Evolutionary conservation across 2,113 vertebrate species (phyloP).

Genomic region (Oriolus oriolus): DNA sequence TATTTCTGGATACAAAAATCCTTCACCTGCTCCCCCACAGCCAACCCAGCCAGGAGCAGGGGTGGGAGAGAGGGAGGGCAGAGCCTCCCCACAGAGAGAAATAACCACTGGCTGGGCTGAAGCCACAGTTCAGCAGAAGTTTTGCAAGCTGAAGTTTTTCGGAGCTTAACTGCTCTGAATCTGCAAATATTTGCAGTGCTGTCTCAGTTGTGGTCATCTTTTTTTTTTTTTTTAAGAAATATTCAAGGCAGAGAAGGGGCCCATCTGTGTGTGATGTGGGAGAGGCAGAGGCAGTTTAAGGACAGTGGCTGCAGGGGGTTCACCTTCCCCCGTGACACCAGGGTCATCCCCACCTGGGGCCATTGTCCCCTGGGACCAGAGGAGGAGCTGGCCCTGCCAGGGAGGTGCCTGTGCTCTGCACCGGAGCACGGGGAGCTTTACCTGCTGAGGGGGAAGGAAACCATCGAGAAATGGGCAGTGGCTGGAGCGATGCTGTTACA

Average conservation of each 20-base stretch:
- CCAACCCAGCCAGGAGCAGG: neutral
- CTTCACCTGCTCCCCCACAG: neutral
- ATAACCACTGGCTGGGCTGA: neutral
- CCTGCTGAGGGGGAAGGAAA: rapidly evolving
- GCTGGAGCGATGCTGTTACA: rapidly evolving
- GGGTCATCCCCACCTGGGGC: neutral
- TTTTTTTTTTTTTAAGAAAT: neutral
- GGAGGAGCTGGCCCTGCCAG: neutral
- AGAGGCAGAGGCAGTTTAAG: neutral
- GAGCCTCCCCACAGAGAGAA: neutral
- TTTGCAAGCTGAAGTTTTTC: neutral
- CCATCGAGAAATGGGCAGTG: rapidly evolving
- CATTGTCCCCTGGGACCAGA: rapidly evolving
- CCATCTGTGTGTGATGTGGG: neutral
- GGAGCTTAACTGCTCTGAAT: neutral
- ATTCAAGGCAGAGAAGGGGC: neutral
- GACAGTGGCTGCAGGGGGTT: rapidly evolving
- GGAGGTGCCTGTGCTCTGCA: neutral
- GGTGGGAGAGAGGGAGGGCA: neutral
- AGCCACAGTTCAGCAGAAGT: neutral
- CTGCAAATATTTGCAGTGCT: neutral
- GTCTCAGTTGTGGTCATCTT: neutral
- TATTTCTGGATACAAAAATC: neutral
- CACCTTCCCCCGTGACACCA: rapidly evolving
- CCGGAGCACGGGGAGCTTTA: neutral